Percentiles rank a stretch among this genome's conserved stretches.
Conservation (phyloP, 2,797 vertebrate species). For the Peromyscus eremicus region DNA sequence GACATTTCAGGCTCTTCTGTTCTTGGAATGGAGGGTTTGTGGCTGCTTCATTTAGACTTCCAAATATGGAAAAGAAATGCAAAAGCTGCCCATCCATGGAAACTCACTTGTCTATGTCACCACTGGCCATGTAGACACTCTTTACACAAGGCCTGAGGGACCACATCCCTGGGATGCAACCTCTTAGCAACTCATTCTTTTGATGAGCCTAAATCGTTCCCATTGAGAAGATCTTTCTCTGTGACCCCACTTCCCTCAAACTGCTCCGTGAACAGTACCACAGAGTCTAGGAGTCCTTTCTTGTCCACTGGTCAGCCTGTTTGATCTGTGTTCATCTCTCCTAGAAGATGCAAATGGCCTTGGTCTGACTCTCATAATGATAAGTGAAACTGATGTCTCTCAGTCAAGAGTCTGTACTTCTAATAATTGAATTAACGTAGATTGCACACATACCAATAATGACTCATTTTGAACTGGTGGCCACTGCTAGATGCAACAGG, state of each 20-base stretch:
- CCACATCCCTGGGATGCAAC: background rate
- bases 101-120: background rate
- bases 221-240: background rate
- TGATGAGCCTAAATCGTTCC: background rate
- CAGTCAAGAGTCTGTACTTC: background rate
- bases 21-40: background rate
- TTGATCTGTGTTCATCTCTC: background rate
- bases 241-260: background rate
- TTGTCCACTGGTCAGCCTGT: background rate
- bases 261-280: background rate
- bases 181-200: background rate
- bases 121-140: rapidly evolving
- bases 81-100: rapidly evolving
- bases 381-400: slow-evolving; percentile 4
- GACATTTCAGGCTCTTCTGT: background rate
- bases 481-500: background rate
- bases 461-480: background rate
- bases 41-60: background rate
- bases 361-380: background rate
- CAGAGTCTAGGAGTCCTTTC: background rate
- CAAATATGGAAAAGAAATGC: background rate
- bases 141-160: background rate
- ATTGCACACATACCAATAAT: background rate
- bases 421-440: background rate
- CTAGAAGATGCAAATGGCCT: background rate